Percentiles rank a stretch among this genome's conserved stretches.
phyloP scores from a whole-genome alignment of 2,797 vertebrate species.

The Melopsittacus undulatus region DNA sequence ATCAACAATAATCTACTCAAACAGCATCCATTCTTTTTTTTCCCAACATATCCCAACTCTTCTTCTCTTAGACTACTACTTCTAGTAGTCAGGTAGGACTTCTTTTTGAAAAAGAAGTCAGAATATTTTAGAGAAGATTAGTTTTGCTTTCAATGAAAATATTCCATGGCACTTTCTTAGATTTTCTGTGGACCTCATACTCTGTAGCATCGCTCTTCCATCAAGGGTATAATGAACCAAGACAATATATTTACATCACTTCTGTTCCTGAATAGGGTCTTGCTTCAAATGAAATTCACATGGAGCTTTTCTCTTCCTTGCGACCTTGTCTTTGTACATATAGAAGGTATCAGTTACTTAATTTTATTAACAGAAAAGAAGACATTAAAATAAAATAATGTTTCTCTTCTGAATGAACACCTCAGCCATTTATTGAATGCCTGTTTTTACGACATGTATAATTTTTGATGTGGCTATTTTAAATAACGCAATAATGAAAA shows the following conservation, averaged over 20 bases:
- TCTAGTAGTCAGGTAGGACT: background rate
- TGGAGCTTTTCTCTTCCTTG: background rate
- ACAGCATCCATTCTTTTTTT: background rate
- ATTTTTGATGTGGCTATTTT: background rate
- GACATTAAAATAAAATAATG: background rate
- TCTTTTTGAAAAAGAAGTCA: background rate
- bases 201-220: background rate
- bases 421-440: background rate
- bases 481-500: background rate
- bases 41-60: background rate
- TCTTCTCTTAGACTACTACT: background rate
- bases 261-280: background rate
- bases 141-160: background rate
- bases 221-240: background rate
- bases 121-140: background rate
- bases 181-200: background rate
- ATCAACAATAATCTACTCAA: background rate
- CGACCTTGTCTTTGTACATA: background rate
- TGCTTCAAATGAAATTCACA: background rate
- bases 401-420: background rate
- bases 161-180: background rate
- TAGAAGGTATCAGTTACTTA: background rate
- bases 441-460: background rate
- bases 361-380: background rate
- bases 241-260: rapidly evolving